Evolutionary conservation across 2,797 vertebrate genomes (phyloP).

Genomic region (Pogonophryne albipinna): DNA sequence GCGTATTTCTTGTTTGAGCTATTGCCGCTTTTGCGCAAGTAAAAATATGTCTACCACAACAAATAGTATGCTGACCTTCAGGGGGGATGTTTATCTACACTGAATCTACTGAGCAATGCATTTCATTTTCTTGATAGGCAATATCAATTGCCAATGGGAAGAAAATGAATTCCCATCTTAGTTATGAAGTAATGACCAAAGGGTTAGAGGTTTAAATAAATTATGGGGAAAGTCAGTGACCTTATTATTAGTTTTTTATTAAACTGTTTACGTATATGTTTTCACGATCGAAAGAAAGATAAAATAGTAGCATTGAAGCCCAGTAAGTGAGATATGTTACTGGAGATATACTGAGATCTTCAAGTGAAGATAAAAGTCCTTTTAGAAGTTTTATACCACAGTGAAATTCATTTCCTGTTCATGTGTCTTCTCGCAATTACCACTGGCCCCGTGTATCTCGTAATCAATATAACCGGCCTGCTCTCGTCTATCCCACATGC

Average conservation of each 20-base stretch:
- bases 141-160: background rate
- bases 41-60: background rate
- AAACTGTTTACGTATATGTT: background rate
- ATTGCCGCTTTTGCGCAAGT: background rate
- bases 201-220: background rate
- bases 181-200: background rate
- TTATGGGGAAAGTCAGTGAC: background rate
- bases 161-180: background rate
- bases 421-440: no score
- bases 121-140: background rate
- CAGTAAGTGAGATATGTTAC: conserved; percentile 1
- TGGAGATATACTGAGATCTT: conserved; percentile 8
- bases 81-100: background rate
- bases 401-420: conserved; percentile 16
- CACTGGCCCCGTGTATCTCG: no score
- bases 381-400: background rate
- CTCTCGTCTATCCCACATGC: no score
- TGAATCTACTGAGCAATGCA: background rate
- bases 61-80: background rate
- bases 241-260: background rate
- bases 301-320: background rate
- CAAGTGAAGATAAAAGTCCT: conserved; percentile 14
- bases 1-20: background rate
- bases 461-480: no score
- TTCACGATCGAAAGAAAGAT: background rate